Conservation (phyloP, 2,888 invertebrate species). For the Napeogenes sylphis region DNA sequence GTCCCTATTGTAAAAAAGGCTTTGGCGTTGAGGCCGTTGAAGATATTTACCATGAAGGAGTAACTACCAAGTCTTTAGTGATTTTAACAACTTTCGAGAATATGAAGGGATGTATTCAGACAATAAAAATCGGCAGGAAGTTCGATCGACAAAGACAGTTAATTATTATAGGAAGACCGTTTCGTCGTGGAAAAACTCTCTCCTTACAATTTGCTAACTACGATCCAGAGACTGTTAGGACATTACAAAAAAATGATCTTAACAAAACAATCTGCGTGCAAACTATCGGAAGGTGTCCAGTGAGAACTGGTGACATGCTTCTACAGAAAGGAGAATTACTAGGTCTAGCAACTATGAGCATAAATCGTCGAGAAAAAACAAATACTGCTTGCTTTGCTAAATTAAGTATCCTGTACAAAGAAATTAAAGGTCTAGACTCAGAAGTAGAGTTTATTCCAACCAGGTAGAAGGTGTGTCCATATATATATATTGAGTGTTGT, state of each 20-base stretch:
- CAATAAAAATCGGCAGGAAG: conserved; percentile 42
- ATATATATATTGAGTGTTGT: too few relatives aligned
- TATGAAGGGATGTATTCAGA: conserved; percentile 46
- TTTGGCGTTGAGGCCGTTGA: conserved; percentile 52
- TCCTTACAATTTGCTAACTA: conserved; percentile 52
- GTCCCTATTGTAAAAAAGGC: conserved; percentile 62
- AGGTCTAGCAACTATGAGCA: conserved; percentile 55
- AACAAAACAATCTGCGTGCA: conserved; percentile 53
- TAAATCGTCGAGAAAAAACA: conserved; percentile 39
- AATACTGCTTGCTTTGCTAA: conserved; percentile 54
- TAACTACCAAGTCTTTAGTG: conserved; percentile 49
- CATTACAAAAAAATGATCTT: conserved; percentile 22
- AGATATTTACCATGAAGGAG: conserved; percentile 48
- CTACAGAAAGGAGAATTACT: conserved; percentile 49
- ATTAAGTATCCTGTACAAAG: conserved; percentile 40
- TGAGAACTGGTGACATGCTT: conserved; percentile 59
- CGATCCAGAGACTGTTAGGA: conserved; percentile 23
- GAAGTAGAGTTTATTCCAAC: conserved; percentile 25
- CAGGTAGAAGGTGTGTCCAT: not conserved
- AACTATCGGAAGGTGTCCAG: conserved; percentile 50
- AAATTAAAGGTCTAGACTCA: conserved; percentile 42
- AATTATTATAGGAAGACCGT: conserved; percentile 50
- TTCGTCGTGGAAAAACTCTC: conserved; percentile 43
- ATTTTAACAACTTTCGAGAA: conserved; percentile 52
- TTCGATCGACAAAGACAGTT: conserved; percentile 17